Evolutionary conservation across 1,140 invertebrate species (phyloP).

Genomic region (Dolichoris vasculosae): DNA sequence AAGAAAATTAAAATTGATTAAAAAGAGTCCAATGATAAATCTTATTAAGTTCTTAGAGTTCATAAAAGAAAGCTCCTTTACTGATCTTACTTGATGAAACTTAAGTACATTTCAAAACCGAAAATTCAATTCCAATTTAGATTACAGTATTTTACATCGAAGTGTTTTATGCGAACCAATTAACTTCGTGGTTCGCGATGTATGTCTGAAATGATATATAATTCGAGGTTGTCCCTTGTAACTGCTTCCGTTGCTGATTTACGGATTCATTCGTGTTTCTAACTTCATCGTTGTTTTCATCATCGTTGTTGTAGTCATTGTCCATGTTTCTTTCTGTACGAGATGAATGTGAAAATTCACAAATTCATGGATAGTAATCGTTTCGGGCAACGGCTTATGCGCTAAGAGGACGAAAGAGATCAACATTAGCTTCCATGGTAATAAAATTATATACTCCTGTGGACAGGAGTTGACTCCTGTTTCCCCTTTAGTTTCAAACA

Average conservation of each 20-base stretch:
- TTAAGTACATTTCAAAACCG: slow-evolving; percentile 5
- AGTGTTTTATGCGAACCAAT: slow-evolving; percentile 44
- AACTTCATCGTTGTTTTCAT: slow-evolving; percentile 22
- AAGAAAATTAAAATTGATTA: background rate
- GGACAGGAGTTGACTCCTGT: too few species aligned
- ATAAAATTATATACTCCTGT: too few species aligned
- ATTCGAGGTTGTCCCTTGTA: slow-evolving; percentile 58
- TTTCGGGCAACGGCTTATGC: slow-evolving; percentile 1
- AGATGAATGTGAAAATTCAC: slow-evolving; percentile 62
- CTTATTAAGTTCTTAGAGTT: background rate
- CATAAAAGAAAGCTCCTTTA: slow-evolving; percentile 1
- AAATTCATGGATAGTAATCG: slow-evolving; percentile 50
- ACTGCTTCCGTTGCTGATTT: slow-evolving; percentile 63
- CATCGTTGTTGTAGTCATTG: slow-evolving; percentile 27
- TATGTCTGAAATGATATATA: slow-evolving; percentile 48
- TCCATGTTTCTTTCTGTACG: slow-evolving; percentile 35
- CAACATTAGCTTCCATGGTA: slow-evolving; percentile 48
- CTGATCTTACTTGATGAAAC: background rate
- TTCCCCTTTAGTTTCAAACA: slow-evolving; percentile 5
- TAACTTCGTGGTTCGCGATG: background rate
- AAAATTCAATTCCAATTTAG: slow-evolving; percentile 26
- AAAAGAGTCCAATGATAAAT: slow-evolving; percentile 6
- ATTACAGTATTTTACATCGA: slow-evolving; percentile 5
- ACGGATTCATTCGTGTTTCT: slow-evolving; percentile 55
- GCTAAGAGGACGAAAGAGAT: background rate